Percentiles rank a stretch among this genome's conserved stretches.
Conservation (phyloP, 2,113 vertebrate species). For the Eidolon helvum region DNA sequence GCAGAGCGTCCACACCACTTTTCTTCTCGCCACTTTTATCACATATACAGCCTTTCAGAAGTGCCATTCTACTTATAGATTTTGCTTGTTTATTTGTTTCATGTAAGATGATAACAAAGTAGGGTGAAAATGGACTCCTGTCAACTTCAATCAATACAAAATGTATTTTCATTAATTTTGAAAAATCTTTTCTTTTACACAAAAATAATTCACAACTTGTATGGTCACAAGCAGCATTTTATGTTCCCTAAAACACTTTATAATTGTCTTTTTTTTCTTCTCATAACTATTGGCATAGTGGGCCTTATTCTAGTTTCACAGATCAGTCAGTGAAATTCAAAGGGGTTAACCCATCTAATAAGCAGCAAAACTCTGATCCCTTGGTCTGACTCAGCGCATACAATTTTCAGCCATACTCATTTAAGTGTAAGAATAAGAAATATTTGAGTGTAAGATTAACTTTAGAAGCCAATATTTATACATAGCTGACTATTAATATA, state of each 20-base stretch:
- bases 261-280: neutral
- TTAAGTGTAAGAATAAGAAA: neutral
- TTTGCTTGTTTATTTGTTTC: neutral
- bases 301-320: neutral
- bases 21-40: neutral
- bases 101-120: neutral
- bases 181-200: conserved; percentile 1
- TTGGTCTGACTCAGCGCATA: neutral
- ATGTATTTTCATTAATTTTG: neutral
- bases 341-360: neutral
- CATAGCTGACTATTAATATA: neutral
- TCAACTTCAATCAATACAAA: conserved; percentile 20
- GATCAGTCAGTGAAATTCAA: neutral
- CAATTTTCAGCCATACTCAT: neutral
- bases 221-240: neutral
- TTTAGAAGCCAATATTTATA: conserved; percentile 21
- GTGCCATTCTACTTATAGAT: neutral
- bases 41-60: neutral
- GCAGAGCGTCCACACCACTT: neutral
- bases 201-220: conserved; percentile 1
- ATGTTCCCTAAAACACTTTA: neutral
- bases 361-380: neutral
- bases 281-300: neutral
- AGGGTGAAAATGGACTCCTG: neutral
- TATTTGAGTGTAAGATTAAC: neutral